Evolutionary conservation across 2,797 vertebrate species (phyloP).

Genomic region (Scyliorhinus canicula): DNA sequence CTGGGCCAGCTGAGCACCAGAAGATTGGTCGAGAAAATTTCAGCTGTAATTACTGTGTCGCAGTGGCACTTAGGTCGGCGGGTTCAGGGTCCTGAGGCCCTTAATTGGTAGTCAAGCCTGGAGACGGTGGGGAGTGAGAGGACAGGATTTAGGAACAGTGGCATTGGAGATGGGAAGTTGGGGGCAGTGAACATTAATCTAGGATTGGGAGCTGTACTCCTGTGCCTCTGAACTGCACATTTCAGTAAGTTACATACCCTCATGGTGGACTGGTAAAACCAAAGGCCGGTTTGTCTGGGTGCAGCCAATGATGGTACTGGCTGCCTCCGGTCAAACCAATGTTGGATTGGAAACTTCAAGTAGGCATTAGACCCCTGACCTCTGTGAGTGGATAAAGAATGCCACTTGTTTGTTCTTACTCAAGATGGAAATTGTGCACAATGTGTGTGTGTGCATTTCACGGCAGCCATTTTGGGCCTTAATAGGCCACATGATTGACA

Average conservation of each 20-base stretch:
- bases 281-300: too few species aligned
- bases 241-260: neutral
- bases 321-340: neutral
- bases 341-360: neutral
- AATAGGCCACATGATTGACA: too few species aligned
- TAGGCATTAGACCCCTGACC: too few species aligned
- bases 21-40: neutral
- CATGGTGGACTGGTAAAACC: neutral
- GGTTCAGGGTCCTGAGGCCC: neutral
- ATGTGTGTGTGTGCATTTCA: too few species aligned
- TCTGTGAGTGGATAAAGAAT: too few species aligned
- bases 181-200: neutral
- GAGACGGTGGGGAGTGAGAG: neutral
- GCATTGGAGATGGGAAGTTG: neutral
- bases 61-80: neutral
- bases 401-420: too few species aligned
- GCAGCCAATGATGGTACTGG: neutral
- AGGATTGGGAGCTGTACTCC: neutral
- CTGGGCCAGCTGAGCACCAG: neutral
- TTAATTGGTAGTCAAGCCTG: neutral
- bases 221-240: neutral
- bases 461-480: too few species aligned
- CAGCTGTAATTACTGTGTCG: neutral
- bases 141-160: neutral
- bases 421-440: too few species aligned